These are phyloP conservation scores for Clytia hemisphaerica DNA, from an alignment of 30 jellyfish, hydroid and myxozoan species.

Conservation along the genomic window DNA sequence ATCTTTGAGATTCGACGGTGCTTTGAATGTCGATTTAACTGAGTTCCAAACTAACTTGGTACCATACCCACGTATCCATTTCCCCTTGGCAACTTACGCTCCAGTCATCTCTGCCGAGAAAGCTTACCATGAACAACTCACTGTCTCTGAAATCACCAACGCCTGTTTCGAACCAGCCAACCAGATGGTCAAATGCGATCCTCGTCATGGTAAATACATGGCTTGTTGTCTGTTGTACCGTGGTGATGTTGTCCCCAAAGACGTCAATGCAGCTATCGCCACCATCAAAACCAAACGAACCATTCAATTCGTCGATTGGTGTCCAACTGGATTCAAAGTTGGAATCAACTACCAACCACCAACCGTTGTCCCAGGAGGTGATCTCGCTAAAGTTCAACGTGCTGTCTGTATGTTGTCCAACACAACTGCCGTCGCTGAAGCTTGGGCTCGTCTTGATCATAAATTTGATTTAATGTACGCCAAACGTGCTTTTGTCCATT, in stretches of 20 bases:
- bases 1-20: constrained; percentile 84
- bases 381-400: no score
- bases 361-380: no score
- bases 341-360: constrained; percentile 80
- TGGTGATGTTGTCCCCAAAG: constrained; percentile 92
- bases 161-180: constrained; percentile 71
- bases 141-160: constrained; percentile 58
- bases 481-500: constrained; percentile 73
- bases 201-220: constrained; percentile 83
- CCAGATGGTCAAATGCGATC: constrained; percentile 94
- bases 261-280: constrained; percentile 79
- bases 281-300: constrained; percentile 54
- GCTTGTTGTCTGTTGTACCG: constrained; percentile 87
- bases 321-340: constrained; percentile 87
- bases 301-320: constrained; percentile 85
- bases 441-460: constrained; percentile 78
- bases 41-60: constrained; percentile 94
- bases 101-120: constrained; percentile 87
- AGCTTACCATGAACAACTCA: constrained; percentile 75
- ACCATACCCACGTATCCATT: constrained; percentile 91
- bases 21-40: constrained; percentile 77
- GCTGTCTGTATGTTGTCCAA: no score
- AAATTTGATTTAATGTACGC: no score
- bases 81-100: constrained; percentile 91
- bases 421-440: constrained; percentile 72